Evolutionary conservation across 1,140 invertebrate genomes (phyloP).

Genomic region (Drosophila rhopaloa): DNA sequence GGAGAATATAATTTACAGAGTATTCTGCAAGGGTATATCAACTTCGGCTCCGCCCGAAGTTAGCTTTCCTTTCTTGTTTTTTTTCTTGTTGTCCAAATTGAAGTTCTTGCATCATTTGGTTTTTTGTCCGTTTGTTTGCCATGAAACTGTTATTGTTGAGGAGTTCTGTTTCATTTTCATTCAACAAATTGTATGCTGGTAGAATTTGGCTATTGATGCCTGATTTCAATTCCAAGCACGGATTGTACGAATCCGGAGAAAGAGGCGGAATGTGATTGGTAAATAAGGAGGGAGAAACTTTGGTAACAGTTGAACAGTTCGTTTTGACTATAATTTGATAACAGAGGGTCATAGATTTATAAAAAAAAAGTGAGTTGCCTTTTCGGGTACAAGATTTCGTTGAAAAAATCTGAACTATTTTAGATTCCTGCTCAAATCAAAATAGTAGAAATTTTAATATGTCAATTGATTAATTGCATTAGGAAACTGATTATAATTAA

Average conservation of each 20-base stretch:
- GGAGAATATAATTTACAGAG: no score
- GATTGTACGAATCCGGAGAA: not conserved
- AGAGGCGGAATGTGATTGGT: constrained; percentile 1
- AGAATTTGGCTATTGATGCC: constrained; percentile 20
- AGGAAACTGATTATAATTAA: no score
- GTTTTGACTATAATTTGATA: constrained; percentile 67
- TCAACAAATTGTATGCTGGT: constrained; percentile 21
- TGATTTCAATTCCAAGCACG: constrained; percentile 28
- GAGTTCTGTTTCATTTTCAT: constrained; percentile 17
- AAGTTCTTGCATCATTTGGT: constrained; percentile 29
- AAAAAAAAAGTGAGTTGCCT: no score
- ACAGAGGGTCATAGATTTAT: not conserved
- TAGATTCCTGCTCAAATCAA: no score
- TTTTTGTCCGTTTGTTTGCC: constrained; percentile 5
- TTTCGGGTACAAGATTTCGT: no score
- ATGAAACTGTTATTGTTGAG: constrained; percentile 16
- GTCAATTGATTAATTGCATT: no score
- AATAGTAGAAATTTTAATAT: no score
- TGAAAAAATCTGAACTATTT: no score
- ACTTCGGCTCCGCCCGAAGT: no score
- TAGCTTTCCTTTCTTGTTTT: no score
- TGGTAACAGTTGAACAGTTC: constrained; percentile 65
- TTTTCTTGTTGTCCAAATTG: not conserved
- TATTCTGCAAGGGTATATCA: no score
- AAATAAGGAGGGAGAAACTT: constrained; percentile 7